Evolutionary conservation across 2,113 vertebrate species (phyloP).

Genomic region (Oreochromis tanganicae): DNA sequence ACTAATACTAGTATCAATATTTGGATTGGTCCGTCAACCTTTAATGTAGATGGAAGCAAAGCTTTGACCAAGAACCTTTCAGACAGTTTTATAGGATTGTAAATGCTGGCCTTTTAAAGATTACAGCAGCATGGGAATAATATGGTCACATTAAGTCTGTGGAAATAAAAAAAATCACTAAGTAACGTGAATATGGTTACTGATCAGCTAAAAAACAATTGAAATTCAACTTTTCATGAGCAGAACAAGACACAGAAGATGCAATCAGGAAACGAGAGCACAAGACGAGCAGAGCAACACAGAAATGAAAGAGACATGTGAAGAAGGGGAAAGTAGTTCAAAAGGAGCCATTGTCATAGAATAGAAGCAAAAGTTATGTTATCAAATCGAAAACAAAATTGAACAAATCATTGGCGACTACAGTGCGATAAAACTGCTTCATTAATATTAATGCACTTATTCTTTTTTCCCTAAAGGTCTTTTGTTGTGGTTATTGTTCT

Average conservation of each 20-base stretch:
- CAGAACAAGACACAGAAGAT: background rate
- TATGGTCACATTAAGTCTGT: background rate
- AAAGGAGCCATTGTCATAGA: background rate
- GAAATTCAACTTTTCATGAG: background rate
- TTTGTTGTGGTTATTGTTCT: background rate
- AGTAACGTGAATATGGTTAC: background rate
- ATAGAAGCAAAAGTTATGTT: background rate
- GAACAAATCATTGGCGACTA: background rate
- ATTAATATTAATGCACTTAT: background rate
- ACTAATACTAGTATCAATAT: background rate
- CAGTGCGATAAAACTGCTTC: background rate
- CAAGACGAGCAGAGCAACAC: background rate
- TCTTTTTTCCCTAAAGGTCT: background rate
- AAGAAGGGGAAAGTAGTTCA: background rate
- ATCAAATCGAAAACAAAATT: background rate
- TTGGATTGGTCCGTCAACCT: background rate
- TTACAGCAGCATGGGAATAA: background rate
- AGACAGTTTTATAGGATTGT: background rate
- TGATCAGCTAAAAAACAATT: background rate
- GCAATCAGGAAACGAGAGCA: background rate
- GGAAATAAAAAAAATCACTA: background rate
- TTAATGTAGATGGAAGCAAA: background rate
- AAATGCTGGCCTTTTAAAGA: background rate
- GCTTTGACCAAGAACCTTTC: background rate
- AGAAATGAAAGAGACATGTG: background rate